phyloP scores from a whole-genome alignment of 2,797 vertebrate genomes.

The Kryptopterus vitreolus region DNA sequence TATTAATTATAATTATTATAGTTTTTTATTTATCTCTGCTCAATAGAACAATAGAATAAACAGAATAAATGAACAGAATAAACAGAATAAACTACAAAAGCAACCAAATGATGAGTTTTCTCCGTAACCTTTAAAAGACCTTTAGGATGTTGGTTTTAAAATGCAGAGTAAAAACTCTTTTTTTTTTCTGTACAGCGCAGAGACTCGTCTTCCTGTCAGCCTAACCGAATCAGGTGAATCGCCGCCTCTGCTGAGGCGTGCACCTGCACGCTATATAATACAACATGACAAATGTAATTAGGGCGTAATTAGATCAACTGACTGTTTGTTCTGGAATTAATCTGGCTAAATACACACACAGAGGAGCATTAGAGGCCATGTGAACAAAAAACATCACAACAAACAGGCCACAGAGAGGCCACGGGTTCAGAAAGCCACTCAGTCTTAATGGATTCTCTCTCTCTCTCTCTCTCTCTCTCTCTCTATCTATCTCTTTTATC shows the following conservation, averaged over 20 bases:
- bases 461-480: slow-evolving; percentile 2
- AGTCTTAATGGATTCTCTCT: slow-evolving; percentile 16
- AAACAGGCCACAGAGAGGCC: slow-evolving; percentile 3
- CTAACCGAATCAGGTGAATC: slow-evolving; percentile 59
- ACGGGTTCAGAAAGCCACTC: slow-evolving; percentile 4
- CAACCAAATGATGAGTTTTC: background rate
- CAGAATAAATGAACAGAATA: no score
- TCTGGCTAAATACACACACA: slow-evolving; percentile 50
- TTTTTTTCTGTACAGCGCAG: slow-evolving; percentile 9
- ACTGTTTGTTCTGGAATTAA: slow-evolving; percentile 55
- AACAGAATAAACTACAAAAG: background rate
- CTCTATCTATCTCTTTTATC: background rate
- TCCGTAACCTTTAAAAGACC: background rate
- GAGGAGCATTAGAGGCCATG: slow-evolving; percentile 19
- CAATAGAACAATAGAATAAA: background rate
- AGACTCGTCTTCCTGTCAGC: slow-evolving; percentile 48
- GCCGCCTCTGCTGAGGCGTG: slow-evolving; percentile 55
- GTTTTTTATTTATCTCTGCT: no score
- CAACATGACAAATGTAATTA: slow-evolving; percentile 62
- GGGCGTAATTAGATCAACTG: slow-evolving; percentile 66
- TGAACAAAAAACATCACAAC: background rate
- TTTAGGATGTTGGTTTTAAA: slow-evolving; percentile 20
- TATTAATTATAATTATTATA: no score
- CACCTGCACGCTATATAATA: slow-evolving; percentile 63
- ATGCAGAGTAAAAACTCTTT: background rate